Conservation (phyloP, 2,888 invertebrate species). For the Alsophila aescularia region DNA sequence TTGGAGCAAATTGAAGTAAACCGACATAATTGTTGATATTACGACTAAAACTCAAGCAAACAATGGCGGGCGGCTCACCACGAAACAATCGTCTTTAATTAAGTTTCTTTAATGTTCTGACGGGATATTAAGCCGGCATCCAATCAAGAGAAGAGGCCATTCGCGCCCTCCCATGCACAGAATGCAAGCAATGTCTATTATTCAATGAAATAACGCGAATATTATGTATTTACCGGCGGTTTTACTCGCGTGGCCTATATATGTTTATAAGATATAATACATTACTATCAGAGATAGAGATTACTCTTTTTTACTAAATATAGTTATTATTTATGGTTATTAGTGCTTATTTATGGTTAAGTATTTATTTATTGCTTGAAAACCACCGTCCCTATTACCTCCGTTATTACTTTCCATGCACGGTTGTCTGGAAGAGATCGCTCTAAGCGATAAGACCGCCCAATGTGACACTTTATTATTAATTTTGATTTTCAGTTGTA, state of each 20-base stretch:
- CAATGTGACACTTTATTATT: too few species aligned
- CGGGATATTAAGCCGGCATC: slow-evolving; percentile 42
- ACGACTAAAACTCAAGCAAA: background rate
- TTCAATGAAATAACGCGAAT: slow-evolving; percentile 44
- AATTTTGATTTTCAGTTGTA: too few species aligned
- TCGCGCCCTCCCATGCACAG: slow-evolving; percentile 43
- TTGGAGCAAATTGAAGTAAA: background rate
- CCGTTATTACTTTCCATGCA: too few species aligned
- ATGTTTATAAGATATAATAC: too few species aligned
- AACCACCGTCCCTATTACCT: too few species aligned
- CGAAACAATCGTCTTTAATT: slow-evolving; percentile 23
- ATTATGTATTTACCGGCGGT: slow-evolving; percentile 6
- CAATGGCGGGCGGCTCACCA: slow-evolving; percentile 2
- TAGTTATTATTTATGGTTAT: too few species aligned
- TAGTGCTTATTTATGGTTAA: too few species aligned
- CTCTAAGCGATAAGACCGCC: too few species aligned
- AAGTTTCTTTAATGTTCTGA: slow-evolving; percentile 22
- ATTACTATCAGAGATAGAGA: too few species aligned
- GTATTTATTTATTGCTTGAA: too few species aligned
- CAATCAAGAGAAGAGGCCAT: slow-evolving; percentile 61
- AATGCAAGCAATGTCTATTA: slow-evolving; percentile 60
- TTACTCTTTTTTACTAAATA: too few species aligned
- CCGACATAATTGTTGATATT: background rate
- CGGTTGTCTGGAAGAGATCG: too few species aligned
- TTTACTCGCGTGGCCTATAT: background rate